Percentiles rank a stretch among this genome's conserved stretches.
Conservation (phyloP, 2,888 invertebrate species). For the Agrenia bidenticulata region DNA sequence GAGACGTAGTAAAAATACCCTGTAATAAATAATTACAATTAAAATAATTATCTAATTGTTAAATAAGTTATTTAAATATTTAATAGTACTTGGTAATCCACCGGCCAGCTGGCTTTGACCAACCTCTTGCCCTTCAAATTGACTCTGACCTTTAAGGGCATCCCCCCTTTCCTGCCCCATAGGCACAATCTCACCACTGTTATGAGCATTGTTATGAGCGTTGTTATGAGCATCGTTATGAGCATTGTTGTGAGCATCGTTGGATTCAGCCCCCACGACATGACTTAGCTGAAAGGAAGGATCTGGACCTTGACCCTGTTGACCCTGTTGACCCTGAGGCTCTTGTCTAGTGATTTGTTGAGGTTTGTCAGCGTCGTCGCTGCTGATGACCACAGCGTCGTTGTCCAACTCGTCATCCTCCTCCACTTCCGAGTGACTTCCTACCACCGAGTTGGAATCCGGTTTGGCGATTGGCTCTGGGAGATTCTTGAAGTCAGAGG, state of each 20-base stretch:
- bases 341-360: too few relatives aligned
- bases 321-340: too few relatives aligned
- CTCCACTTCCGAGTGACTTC: conserved; percentile 26
- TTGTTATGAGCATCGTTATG: not conserved
- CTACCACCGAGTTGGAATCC: conserved; percentile 25
- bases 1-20: conserved; percentile 48
- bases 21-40: too few relatives aligned
- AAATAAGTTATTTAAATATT: too few relatives aligned
- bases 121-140: not conserved
- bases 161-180: too few relatives aligned
- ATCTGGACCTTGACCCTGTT: too few relatives aligned
- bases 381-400: not conserved
- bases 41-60: too few relatives aligned
- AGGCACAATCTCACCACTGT: too few relatives aligned
- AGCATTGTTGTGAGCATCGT: not conserved
- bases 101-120: not conserved
- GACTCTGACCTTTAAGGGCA: conserved; percentile 16
- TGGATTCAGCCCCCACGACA: too few relatives aligned
- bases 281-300: too few relatives aligned
- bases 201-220: too few relatives aligned
- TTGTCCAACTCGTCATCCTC: conserved; percentile 58
- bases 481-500: conserved; percentile 2
- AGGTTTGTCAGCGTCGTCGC: not conserved
- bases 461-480: conserved; percentile 3
- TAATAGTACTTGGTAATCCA: not conserved